Conservation (phyloP, 2,113 vertebrate genomes). For the Odocoileus hemionus region DNA sequence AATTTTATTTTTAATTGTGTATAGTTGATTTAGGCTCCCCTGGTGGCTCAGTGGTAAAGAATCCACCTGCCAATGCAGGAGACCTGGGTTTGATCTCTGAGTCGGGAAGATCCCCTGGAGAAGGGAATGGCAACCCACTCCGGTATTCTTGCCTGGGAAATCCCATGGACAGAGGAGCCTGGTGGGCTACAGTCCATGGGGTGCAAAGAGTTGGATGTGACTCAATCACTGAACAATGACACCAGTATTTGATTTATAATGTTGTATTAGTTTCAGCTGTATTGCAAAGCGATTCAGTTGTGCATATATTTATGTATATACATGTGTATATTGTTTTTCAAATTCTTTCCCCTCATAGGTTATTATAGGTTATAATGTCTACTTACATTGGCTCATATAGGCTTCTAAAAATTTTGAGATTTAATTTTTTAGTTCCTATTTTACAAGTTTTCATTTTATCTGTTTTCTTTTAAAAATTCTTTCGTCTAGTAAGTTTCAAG, state of each 20-base stretch:
- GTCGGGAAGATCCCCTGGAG: neutral
- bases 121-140: neutral
- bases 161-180: neutral
- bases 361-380: neutral
- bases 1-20: neutral
- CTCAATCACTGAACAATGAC: neutral
- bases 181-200: neutral
- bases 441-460: neutral
- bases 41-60: neutral
- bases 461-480: neutral
- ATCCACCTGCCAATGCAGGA: neutral
- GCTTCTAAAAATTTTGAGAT: neutral
- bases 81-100: neutral
- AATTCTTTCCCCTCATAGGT: neutral
- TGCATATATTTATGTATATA: neutral
- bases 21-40: neutral
- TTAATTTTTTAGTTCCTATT: conserved; percentile 22
- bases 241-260: neutral
- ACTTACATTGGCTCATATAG: neutral
- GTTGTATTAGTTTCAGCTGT: neutral
- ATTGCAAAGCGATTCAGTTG: neutral
- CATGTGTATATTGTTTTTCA: neutral
- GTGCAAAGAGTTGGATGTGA: neutral
- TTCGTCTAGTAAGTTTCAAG: neutral
- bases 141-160: neutral